Base-by-base conservation (phyloP, 2,888 invertebrate species). In the Seira sanloemensis region DNA sequence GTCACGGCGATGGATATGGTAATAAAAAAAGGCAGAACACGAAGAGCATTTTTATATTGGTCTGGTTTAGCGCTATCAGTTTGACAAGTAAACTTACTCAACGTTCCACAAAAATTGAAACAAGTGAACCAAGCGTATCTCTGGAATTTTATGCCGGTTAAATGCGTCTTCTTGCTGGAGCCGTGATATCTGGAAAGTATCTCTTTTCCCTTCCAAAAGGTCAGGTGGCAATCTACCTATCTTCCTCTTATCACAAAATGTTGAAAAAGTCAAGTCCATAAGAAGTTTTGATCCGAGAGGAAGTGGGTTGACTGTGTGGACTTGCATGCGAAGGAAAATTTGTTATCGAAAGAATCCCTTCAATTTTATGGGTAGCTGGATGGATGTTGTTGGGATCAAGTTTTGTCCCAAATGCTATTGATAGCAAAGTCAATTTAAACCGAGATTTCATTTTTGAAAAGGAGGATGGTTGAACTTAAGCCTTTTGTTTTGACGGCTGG, bases 71-170 rank as follows among this genome's bases (percentile, higher is more conserved):
- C 65, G 65, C 72, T 83, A 83, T 83, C 83, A 78, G 78, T 71
- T 76, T 83, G 83, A 83, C 83, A 83, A 69, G 82, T 77, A 77
- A 82, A 82, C 76, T 65, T 75, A 82, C 82, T 82, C 75, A 75
- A 82, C 82, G 77, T 77, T 77, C 67, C 66, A 71, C 24, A 74
- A 54, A 50, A 74, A 54, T 27, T 50, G 46, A 71, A 71, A 69
- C 62, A 75, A 67, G n/a, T 50, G 27, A 62, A 12, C 21, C 4
- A 21, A 37, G 0, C 12, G 9, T n/a, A 26, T 76, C 46, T 76
- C 24, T 46, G 18, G 21, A 74, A 74, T 58, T 74, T 75, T 65
- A 75, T 58, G 37, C 66, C 9, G 58, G 26, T 58, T 66, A 62
- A 65, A 46, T 75, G 66, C 46, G 27, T 21, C 66, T 66, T 23